phyloP scores from a whole-genome alignment of 2,113 vertebrate species.

The Gallinago jamesoni region DNA sequence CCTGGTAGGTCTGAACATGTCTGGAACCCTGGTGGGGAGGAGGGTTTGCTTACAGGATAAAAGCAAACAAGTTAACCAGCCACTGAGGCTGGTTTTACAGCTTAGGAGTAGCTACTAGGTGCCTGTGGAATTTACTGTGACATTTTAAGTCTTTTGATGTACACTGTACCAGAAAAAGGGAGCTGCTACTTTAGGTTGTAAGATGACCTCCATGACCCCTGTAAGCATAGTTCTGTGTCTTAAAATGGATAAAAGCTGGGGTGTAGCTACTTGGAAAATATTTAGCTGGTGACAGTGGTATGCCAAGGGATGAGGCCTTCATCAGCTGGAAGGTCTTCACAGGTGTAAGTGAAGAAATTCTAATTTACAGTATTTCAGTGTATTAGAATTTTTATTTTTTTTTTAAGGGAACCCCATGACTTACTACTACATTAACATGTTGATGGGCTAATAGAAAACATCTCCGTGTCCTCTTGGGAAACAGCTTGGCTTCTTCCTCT shows the following conservation, averaged over 20 bases:
- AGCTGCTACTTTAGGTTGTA: not conserved
- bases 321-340: not conserved
- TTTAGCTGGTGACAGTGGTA: not conserved
- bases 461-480: not conserved
- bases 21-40: not conserved
- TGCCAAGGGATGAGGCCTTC: not conserved
- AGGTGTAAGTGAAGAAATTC: not conserved
- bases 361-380: not conserved
- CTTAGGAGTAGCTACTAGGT: not conserved
- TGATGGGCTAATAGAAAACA: not conserved
- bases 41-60: accelerated
- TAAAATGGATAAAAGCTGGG: not conserved
- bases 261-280: not conserved
- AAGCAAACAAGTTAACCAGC: not conserved
- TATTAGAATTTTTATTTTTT: not conserved
- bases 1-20: accelerated
- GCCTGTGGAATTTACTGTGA: accelerated
- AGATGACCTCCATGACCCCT: not conserved
- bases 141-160: not conserved
- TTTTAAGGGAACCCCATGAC: not conserved
- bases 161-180: not conserved
- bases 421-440: not conserved
- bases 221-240: not conserved
- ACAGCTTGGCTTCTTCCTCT: not conserved
- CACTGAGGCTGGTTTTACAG: not conserved